phyloP scores from a whole-genome alignment of 2,113 vertebrate genomes.

The Amphiprion percula region DNA sequence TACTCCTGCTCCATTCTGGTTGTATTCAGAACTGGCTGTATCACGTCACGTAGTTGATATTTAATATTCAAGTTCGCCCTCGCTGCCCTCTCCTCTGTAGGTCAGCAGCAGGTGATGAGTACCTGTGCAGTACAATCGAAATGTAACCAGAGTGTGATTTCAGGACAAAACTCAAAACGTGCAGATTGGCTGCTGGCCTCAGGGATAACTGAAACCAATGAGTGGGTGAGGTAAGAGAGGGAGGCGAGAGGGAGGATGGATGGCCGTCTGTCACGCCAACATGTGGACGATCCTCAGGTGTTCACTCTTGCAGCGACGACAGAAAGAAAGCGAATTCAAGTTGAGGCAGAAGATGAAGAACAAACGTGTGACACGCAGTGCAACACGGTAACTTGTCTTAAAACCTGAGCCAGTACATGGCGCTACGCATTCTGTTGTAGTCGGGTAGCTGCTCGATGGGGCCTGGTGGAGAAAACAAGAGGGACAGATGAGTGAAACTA shows the following conservation, averaged over 20 bases:
- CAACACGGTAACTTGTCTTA: conserved; percentile 70
- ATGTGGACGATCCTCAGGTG: conserved; percentile 9
- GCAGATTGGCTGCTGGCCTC: conserved; percentile 6
- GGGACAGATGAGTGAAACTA: conserved; percentile 14
- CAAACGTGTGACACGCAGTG: conserved; percentile 27
- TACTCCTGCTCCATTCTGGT: conserved; percentile 61
- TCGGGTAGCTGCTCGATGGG: conserved; percentile 94
- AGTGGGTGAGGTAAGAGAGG: conserved; percentile 16
- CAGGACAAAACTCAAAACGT: conserved; percentile 22
- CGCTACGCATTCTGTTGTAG: conserved; percentile 95
- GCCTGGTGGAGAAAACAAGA: conserved; percentile 81
- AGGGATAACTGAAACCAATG: conserved; percentile 20
- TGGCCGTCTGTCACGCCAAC: conserved; percentile 9
- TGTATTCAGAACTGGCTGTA: conserved; percentile 33
- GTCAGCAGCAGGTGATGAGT: conserved; percentile 15
- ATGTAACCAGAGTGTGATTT: conserved; percentile 22
- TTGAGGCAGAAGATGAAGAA: conserved; percentile 28
- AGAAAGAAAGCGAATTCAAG: not conserved
- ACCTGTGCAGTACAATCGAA: conserved; percentile 33
- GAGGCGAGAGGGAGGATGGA: conserved; percentile 9
- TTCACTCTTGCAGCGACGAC: conserved; percentile 14
- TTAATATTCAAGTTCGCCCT: conserved; percentile 14
- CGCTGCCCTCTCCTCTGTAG: conserved; percentile 6
- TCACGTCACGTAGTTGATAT: conserved; percentile 19
- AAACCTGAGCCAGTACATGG: conserved; percentile 96